Evolutionary conservation across 2,797 vertebrate species (phyloP).

Genomic region (Oreonectes daqikongensis): DNA sequence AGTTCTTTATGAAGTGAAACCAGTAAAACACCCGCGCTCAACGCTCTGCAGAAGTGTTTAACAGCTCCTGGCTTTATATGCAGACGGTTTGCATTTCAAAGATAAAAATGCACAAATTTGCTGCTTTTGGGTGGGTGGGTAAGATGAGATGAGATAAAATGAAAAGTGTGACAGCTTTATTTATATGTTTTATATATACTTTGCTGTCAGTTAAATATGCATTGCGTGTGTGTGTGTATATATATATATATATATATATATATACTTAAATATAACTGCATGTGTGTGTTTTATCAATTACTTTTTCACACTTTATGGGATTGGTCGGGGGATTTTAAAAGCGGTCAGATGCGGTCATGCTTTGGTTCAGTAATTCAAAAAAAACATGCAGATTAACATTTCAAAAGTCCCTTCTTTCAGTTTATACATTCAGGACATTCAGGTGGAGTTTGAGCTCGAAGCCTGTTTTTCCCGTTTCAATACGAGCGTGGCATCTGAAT

Average conservation of each 20-base stretch:
- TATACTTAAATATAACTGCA: neutral
- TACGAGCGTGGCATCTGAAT: neutral
- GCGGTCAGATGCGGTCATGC: neutral
- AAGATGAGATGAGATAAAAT: neutral
- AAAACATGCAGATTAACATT: neutral
- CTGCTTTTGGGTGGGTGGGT: conserved; percentile 2
- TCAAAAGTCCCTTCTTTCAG: neutral
- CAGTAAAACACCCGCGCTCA: conserved; percentile 31
- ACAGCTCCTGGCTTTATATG: conserved; percentile 7
- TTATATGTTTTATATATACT: too few relatives aligned
- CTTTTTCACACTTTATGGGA: neutral
- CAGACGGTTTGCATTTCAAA: conserved; percentile 1
- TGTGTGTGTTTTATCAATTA: neutral
- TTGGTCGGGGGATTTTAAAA: neutral
- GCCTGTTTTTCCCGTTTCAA: conserved; percentile 23
- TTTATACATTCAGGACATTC: neutral
- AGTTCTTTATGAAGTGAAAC: conserved; percentile 53
- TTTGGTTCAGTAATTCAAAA: neutral
- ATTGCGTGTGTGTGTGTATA: too few relatives aligned
- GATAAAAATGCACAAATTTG: neutral
- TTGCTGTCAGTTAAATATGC: too few relatives aligned
- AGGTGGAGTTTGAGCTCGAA: conserved; percentile 1
- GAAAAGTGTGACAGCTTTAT: neutral
- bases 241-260: too few relatives aligned
- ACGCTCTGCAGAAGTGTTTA: conserved; percentile 13